Evolutionary conservation across 2,888 invertebrate genomes (phyloP), one percentile per base, ranked within the genome.

Genomic region (Lomographa bimaculata): DNA sequence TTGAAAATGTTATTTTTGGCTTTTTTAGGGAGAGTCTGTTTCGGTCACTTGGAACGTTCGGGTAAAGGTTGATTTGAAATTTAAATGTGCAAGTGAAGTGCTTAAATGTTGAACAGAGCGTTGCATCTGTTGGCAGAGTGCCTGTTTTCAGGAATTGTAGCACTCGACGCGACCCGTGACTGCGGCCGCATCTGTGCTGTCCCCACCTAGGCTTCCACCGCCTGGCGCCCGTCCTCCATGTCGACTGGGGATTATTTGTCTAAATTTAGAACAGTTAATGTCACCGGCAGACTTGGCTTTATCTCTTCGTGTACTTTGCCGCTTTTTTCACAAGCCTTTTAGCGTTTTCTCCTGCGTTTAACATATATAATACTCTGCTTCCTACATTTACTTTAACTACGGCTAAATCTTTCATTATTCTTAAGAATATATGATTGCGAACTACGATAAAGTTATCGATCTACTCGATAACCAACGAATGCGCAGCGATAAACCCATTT

Each of bases 61-160:
- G 46, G 36, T 47, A 34, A 48, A 51, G 49, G 48, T 43, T 45
- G 40, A 53, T 57, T 55, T 51, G 54, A 51, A 57, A 60, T 63
- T 65, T 54, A 56, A 59, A 52, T 51, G 48, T 54, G 50, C 57
- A 50, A 26, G 61, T 57, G 49, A 49, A 51, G 60, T 58, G 54
- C 58, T 65, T 64, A 52, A 64, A 62, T 61, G 57, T 56, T 59
- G 53, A 58, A 52, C 60, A 55, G 48, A 54, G 48, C 59, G 55
- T 60, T 64, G 64, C 66, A 58, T 63, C 66, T 57, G 70, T 79
- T 82, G 83, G 82, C 81, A 79, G 54, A 53, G 64, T 76, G 83
- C 80, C 80, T 71, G 62, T 57, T 63, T 60, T 58, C 53, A 59
- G 59, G 62, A 66, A 63, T 65, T 61, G 66, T 68, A 58, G 66